Evolutionary conservation across 1,140 invertebrate genomes (phyloP).

Genomic region (Littorina saxatilis): DNA sequence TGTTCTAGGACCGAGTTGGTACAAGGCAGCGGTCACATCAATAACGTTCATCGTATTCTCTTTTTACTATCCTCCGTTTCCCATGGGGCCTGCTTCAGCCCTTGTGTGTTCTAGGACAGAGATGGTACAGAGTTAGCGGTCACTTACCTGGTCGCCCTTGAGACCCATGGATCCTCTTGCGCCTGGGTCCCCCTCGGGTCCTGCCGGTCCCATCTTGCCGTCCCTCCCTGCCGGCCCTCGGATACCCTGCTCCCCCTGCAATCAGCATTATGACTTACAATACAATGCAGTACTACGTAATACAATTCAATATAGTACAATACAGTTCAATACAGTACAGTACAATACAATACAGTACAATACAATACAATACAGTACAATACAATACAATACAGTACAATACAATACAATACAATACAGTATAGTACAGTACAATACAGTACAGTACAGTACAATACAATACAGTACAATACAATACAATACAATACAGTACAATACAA

Average conservation of each 20-base stretch:
- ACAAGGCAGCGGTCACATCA: too few relatives aligned
- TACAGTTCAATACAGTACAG: too few relatives aligned
- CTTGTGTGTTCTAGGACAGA: background rate
- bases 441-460: too few relatives aligned
- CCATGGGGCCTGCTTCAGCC: too few relatives aligned
- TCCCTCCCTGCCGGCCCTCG: background rate
- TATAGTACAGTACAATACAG: background rate
- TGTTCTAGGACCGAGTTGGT: too few relatives aligned
- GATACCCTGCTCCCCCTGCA: constrained; percentile 13
- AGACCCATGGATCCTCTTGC: background rate
- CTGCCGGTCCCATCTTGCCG: constrained; percentile 15
- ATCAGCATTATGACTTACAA: too few relatives aligned
- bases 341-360: background rate
- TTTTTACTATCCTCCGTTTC: too few relatives aligned
- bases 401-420: background rate
- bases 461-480: background rate
- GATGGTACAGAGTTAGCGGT: background rate
- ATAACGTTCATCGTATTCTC: too few relatives aligned
- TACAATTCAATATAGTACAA: background rate
- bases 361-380: background rate
- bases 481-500: background rate
- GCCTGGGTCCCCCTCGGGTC: constrained; percentile 15
- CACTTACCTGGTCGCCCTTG: constrained; percentile 26
- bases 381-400: background rate
- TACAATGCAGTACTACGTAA: too few relatives aligned